Percentiles rank a stretch among this genome's conserved stretches.
phyloP scores from a whole-genome alignment of 2,888 invertebrate species.

The Stenotaenia linearis region DNA sequence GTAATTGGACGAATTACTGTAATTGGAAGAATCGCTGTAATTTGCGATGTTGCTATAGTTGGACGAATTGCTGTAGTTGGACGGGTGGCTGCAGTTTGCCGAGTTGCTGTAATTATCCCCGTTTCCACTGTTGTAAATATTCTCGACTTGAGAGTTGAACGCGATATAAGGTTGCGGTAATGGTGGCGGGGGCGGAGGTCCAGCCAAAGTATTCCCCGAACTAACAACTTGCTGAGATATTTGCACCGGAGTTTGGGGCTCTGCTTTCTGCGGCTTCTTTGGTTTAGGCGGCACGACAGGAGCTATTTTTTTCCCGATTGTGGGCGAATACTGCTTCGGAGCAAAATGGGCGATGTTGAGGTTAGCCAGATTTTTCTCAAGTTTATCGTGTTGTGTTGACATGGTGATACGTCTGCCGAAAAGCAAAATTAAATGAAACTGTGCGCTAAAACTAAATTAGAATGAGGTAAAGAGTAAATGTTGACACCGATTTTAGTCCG shows the following conservation, averaged over 20 bases:
- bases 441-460: neutral
- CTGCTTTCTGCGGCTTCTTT: conserved; percentile 32
- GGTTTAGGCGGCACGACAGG: conserved; percentile 37
- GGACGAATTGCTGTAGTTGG: conserved; percentile 37
- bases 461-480: neutral
- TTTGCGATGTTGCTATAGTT: conserved; percentile 38
- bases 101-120: too few relatives aligned
- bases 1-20: conserved; percentile 37
- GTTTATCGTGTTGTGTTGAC: conserved; percentile 32
- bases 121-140: conserved; percentile 4
- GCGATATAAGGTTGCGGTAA: conserved; percentile 3
- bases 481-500: neutral
- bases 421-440: neutral
- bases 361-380: conserved; percentile 31
- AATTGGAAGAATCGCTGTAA: conserved; percentile 37
- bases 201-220: neutral
- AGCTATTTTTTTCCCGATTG: conserved; percentile 36
- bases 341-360: conserved; percentile 35
- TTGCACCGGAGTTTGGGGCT: conserved; percentile 2
- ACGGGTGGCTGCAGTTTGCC: conserved; percentile 37
- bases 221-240: neutral
- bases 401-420: neutral
- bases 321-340: conserved; percentile 36
- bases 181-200: conserved; percentile 13
- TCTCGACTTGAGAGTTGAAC: neutral